A percentile compares a stretch with the other conserved stretches of the same genome.
phyloP scores from a whole-genome alignment of 2,113 vertebrate species.

The Chaetodon trifascialis region DNA sequence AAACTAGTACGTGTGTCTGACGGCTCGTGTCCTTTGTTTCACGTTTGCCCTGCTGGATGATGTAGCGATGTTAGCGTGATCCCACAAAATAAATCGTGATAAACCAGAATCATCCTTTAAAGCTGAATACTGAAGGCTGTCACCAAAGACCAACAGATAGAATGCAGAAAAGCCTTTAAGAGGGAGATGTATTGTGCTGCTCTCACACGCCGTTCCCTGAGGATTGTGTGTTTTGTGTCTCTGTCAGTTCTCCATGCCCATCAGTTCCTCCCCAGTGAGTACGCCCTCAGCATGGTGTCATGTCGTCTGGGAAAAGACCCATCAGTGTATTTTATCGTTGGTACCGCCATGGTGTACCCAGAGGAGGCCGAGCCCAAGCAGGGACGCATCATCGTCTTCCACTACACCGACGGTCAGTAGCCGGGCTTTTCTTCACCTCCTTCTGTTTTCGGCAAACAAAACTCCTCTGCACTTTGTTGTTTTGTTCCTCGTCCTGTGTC shows the following conservation, averaged over 20 bases:
- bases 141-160: neutral
- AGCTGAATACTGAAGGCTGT: neutral
- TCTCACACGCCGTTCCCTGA: neutral
- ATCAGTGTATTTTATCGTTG: constrained; percentile 96
- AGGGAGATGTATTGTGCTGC: neutral
- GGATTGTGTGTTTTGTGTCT: constrained; percentile 19
- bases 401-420: constrained; percentile 94
- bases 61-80: neutral
- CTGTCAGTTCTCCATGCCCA: constrained; percentile 94
- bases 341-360: constrained; percentile 98
- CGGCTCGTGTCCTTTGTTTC: neutral
- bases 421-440: neutral
- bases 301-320: constrained; percentile 96
- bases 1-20: neutral
- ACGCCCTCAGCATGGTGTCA: constrained; percentile 96
- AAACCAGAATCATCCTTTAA: neutral
- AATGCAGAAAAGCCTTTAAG: neutral
- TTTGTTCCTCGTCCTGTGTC: constrained; percentile 4
- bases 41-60: neutral
- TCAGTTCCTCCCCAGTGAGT: constrained; percentile 97
- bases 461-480: neutral
- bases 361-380: constrained; percentile 99
- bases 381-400: constrained; percentile 97
- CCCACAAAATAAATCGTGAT: neutral
- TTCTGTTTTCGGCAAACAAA: constrained; percentile 13